Conservation (phyloP, 2,888 invertebrate species). For the Drosophila macrospina region DNA sequence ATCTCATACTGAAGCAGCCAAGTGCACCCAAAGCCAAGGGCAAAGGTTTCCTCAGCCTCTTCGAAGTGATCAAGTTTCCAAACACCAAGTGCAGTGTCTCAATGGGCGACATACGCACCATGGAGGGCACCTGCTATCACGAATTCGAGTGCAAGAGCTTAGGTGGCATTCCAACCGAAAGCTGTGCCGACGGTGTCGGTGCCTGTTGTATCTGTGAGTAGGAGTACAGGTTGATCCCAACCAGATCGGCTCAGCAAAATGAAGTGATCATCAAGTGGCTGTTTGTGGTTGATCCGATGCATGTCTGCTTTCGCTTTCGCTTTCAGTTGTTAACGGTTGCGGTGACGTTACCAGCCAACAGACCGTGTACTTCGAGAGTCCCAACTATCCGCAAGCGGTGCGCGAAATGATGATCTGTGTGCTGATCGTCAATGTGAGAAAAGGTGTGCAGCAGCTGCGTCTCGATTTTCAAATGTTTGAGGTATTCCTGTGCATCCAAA, state of each 20-base stretch:
- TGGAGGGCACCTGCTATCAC: constrained; percentile 90
- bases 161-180: constrained; percentile 88
- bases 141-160: constrained; percentile 88
- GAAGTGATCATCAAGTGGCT: constrained; percentile 13
- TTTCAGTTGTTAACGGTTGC: constrained; percentile 89
- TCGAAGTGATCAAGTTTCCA: constrained; percentile 90
- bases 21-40: constrained; percentile 70
- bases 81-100: constrained; percentile 87
- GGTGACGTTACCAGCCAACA: constrained; percentile 88
- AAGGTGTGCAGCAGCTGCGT: constrained; percentile 89
- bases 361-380: constrained; percentile 90
- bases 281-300: neutral
- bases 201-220: constrained; percentile 91
- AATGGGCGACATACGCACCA: constrained; percentile 85
- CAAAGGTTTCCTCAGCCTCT: constrained; percentile 88
- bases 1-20: constrained; percentile 74
- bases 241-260: neutral
- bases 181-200: constrained; percentile 90
- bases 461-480: constrained; percentile 90
- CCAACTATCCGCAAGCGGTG: constrained; percentile 88
- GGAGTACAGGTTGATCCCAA: neutral
- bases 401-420: constrained; percentile 88
- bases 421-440: constrained; percentile 87
- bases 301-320: constrained; percentile 29
- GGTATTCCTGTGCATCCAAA: constrained; percentile 84